Evolutionary conservation across 2,113 vertebrate genomes (phyloP).

Genomic region (Ailuropoda melanoleuca): DNA sequence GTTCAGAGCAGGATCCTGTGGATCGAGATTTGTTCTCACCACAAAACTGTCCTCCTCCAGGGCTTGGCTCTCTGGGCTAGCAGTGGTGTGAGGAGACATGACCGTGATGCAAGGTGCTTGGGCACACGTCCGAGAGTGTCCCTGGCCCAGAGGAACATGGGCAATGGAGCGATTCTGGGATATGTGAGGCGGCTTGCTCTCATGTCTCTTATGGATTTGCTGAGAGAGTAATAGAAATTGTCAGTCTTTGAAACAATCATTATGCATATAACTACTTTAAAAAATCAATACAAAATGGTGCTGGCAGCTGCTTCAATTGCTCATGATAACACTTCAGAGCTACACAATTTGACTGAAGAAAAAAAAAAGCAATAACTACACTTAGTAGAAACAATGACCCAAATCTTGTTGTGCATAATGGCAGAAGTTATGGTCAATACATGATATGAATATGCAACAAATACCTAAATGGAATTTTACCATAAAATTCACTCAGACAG

Average conservation of each 20-base stretch:
- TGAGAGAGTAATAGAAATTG: background rate
- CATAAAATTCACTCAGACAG: background rate
- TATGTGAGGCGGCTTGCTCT: background rate
- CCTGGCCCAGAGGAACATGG: too few species aligned
- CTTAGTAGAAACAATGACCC: background rate
- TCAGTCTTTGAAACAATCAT: background rate
- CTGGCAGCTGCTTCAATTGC: background rate
- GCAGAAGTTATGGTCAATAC: background rate
- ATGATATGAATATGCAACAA: background rate
- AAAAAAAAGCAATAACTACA: background rate
- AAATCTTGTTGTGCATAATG: background rate
- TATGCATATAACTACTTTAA: background rate
- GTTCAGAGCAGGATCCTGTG: background rate
- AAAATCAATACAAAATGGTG: background rate
- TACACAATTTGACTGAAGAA: background rate
- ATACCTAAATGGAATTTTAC: too few species aligned
- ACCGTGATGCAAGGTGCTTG: too few species aligned
- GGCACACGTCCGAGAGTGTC: fast-evolving
- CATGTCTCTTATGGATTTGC: background rate
- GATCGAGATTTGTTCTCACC: background rate
- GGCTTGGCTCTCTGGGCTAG: too few species aligned
- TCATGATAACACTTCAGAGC: background rate
- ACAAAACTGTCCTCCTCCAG: background rate
- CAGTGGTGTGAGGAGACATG: too few species aligned
- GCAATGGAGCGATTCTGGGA: background rate